Evolutionary conservation across 64 coral and sea anemone species (phyloP).

Genomic region (Astreopora myriophthalma): DNA sequence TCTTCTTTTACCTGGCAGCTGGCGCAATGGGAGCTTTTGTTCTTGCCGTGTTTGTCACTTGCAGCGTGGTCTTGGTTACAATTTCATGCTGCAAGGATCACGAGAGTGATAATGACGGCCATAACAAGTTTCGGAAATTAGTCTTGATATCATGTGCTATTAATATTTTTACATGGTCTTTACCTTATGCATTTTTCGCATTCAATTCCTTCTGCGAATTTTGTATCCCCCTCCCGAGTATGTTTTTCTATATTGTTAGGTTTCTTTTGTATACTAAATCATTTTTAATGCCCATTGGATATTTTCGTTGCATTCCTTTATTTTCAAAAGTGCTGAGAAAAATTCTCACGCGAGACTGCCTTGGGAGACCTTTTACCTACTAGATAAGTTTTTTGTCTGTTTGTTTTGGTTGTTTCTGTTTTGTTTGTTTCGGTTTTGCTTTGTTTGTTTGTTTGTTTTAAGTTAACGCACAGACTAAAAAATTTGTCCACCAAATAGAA

Average conservation of each 20-base stretch:
- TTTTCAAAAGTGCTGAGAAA: conserved; percentile 33
- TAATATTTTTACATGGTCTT: conserved; percentile 41
- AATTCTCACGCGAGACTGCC: conserved; percentile 62
- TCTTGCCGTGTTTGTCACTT: neutral
- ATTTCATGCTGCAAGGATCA: neutral
- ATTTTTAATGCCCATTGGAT: conserved; percentile 15
- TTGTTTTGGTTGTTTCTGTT: too few relatives aligned
- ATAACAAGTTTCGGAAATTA: neutral
- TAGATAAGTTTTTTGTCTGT: too few relatives aligned
- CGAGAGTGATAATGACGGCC: neutral
- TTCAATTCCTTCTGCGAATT: conserved; percentile 38
- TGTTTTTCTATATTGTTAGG: conserved; percentile 49
- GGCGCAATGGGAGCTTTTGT: neutral
- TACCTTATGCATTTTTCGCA: conserved; percentile 38
- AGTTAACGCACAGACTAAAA: too few relatives aligned
- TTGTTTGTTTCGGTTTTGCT: too few relatives aligned
- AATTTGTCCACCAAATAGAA: too few relatives aligned
- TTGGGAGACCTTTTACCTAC: neutral
- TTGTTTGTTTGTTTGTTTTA: too few relatives aligned
- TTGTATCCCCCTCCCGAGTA: neutral
- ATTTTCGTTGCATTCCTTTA: conserved; percentile 16
- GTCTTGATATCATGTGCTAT: conserved; percentile 28
- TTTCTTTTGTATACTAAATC: conserved; percentile 56
- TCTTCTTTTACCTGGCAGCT: conserved; percentile 45
- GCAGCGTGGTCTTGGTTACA: conserved; percentile 10